Base-by-base conservation (phyloP, 2,888 invertebrate genomes). In the Rhimphoctona megacephalus region DNA sequence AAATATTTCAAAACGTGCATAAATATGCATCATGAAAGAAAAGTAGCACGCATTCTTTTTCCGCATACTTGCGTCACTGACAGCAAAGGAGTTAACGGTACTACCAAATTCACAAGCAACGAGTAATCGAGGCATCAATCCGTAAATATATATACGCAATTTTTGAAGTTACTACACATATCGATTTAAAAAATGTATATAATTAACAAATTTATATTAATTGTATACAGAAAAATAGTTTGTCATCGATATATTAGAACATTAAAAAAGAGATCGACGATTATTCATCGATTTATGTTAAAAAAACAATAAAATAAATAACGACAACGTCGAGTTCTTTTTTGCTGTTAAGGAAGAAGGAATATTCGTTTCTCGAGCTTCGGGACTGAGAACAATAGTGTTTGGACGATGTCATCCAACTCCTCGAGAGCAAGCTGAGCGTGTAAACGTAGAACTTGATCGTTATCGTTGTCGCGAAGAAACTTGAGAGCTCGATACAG, bases 351-450 rank as follows among this genome's bases (percentile, higher is more conserved):
- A 25, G 82, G 64, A 22, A 90, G 85, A 33, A 90, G 64, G 79
- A 88, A 91, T 66, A 97, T 95, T 88, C 95, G 95, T 90, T 96
- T 97, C 88, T 96, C 95, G 79, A 96, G 93, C 80, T 95, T 95
- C 72, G 95, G 93, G 90, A 95, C 94, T 0, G 96, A 95, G 89
- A 96, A 96, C 43, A 97, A 92, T 89, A 96, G 95, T 78, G 96
- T 95, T 89, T 95, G 95, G 85, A 97, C 96, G 81, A 96, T 96
- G 81, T 95, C 95, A 91, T 97, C 96, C 19, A 98, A 95, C 94
- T 97, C 97, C 93, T 97, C 97, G 57, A 98, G 94, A 1, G 97
- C 97, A 81, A 97, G 93, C 92, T 97, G 97, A 30, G 97, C 96
- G 90, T 98, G 98, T 69, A 97, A 95, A 91, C 96, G 95, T 70